Evolutionary conservation across 2,888 invertebrate genomes (phyloP).

Genomic region (Tipula confusa): DNA sequence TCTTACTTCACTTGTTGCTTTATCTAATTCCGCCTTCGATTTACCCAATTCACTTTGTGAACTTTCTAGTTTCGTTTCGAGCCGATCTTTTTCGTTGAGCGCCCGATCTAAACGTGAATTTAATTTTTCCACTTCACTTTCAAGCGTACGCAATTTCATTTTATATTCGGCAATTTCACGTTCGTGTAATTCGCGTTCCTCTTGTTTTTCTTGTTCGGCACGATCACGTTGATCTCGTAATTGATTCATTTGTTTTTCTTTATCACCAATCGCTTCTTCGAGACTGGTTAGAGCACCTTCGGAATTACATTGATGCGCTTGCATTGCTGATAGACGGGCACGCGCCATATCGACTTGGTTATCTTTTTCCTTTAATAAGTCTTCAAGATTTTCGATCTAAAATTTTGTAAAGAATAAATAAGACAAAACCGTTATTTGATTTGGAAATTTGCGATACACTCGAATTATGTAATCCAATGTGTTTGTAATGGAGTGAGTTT

Average conservation of each 20-base stretch:
- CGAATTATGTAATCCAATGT: neutral
- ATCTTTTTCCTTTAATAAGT: conserved; percentile 94
- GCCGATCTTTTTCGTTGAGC: conserved; percentile 82
- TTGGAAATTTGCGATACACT: too few relatives aligned
- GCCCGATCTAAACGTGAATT: conserved; percentile 83
- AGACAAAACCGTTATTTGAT: neutral
- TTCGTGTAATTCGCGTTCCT: conserved; percentile 90
- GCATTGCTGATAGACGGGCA: conserved; percentile 85
- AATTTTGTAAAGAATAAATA: conserved; percentile 32
- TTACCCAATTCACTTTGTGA: conserved; percentile 91
- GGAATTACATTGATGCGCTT: conserved; percentile 89
- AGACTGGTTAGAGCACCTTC: conserved; percentile 89
- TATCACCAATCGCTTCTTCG: conserved; percentile 93
- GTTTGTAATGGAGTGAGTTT: neutral
- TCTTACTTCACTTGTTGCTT: conserved; percentile 73
- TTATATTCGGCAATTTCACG: conserved; percentile 92
- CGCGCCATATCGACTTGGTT: conserved; percentile 95
- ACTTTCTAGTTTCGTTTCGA: conserved; percentile 86
- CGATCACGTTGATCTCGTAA: conserved; percentile 86
- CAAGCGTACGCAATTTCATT: conserved; percentile 85
- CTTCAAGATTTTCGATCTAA: conserved; percentile 96
- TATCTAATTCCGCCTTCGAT: conserved; percentile 89
- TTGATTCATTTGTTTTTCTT: conserved; percentile 95
- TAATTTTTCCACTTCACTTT: conserved; percentile 87
- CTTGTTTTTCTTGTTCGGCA: conserved; percentile 92